Evolutionary conservation across 2,797 vertebrate genomes (phyloP), one percentile per base, ranked within the genome.

Genomic region (Phataginus tricuspis): DNA sequence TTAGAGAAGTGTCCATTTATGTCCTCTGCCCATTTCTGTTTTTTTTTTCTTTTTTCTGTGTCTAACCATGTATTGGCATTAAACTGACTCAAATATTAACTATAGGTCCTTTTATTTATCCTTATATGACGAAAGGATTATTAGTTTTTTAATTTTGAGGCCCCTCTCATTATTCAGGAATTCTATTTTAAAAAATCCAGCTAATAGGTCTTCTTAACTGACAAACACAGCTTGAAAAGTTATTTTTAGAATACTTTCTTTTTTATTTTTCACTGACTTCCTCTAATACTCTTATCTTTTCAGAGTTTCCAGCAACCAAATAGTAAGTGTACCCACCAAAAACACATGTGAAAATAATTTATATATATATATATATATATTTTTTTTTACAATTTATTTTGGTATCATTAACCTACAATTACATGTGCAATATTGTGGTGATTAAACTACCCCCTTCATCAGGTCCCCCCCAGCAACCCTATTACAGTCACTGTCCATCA

Each of bases 151-250:
- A 80, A 45, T 75, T 87, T 74, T 64, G 55, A 95, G 55, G 31
- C 6, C 78, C 63, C 31, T 83, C 42, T 95, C 13, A 55, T 91
- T 93, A 21, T 92, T n/a, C 23, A 66, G 55, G 31, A 79, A 87
- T 88, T 87, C 59, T 85, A 45, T 45, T 45, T 25, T 11, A 84
- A 86, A 83, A 82, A 94, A 55, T 83, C 25, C 23, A 83, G 10
- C 18, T 42, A 82, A 57, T 83, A 86, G 57, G 9, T 79, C 63
- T 90, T 85, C 37, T 95, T 82, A 80, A 90, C 86, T 86, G 57
- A 63, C 5, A 93, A 71, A 77, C 89, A 91, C 49, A 86, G 34
- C 31, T 93, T 86, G 64, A 91, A 91, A 92, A 79, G n/a, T 90
- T 79, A 78, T 83, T 94, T 84, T 85, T 75, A 75, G 27, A 82